Evolutionary conservation across 2,888 invertebrate species (phyloP).

Genomic region (Eupithecia subfuscata): DNA sequence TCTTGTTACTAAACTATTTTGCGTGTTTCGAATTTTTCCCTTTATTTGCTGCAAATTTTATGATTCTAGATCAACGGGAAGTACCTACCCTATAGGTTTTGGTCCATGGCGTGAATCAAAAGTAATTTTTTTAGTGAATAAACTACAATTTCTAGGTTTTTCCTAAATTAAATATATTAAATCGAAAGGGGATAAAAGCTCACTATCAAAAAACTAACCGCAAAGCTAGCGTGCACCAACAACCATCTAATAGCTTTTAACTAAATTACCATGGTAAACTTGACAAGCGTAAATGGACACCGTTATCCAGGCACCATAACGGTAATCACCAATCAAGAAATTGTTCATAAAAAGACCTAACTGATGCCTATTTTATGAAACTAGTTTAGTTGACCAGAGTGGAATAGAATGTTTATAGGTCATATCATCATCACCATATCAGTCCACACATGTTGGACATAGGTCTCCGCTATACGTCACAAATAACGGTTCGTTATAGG

Average conservation of each 20-base stretch:
- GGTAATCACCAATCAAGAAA: slow-evolving; percentile 9
- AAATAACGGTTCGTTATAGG: neutral
- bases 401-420: neutral
- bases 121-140: no score
- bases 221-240: slow-evolving; percentile 31
- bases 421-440: neutral
- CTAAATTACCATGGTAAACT: slow-evolving; percentile 48
- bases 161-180: neutral
- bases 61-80: no score
- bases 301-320: neutral
- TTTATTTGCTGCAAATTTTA: no score
- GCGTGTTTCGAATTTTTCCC: no score
- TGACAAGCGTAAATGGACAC: slow-evolving; percentile 30
- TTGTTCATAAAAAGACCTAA: neutral
- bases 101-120: no score
- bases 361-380: neutral
- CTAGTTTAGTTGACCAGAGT: neutral
- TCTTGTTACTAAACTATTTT: no score
- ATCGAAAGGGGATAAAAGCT: no score
- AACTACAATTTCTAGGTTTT: no score
- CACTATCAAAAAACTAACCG: neutral
- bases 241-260: slow-evolving; percentile 48
- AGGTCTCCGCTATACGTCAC: neutral
- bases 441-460: neutral
- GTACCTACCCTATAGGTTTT: no score